A percentile compares a stretch with the other conserved stretches of the same genome.
phyloP scores from a whole-genome alignment of 2,113 vertebrate genomes.

The Ornithorhynchus anatinus region DNA sequence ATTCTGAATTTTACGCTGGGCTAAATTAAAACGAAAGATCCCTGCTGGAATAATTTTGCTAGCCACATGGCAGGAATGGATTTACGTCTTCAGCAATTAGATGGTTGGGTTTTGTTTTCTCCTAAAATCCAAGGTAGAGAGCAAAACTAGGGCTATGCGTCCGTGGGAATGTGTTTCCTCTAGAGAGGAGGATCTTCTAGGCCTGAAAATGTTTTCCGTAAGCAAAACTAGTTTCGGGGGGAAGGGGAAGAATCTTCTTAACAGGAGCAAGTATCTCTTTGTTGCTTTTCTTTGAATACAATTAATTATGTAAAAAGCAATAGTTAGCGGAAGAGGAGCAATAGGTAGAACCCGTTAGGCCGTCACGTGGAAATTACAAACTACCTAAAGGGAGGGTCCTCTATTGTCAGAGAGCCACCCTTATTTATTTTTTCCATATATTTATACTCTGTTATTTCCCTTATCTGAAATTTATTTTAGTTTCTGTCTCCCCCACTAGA shows the following conservation, averaged over 20 bases:
- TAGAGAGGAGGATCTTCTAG: conserved; percentile 71
- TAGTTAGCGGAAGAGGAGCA: conserved; percentile 92
- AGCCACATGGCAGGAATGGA: conserved; percentile 65
- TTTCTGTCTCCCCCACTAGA: too few species aligned
- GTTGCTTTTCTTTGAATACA: conserved; percentile 85
- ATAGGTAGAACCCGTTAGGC: conserved; percentile 92
- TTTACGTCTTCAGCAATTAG: conserved; percentile 65
- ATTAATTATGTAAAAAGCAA: conserved; percentile 94
- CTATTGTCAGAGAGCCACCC: conserved; percentile 81
- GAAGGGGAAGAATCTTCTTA: conserved; percentile 72
- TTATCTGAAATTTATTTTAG: too few species aligned
- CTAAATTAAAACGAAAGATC: conserved; percentile 83
- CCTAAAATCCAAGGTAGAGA: conserved; percentile 63
- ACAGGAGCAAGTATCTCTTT: conserved; percentile 80
- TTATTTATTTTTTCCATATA: too few species aligned
- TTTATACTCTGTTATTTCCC: too few species aligned
- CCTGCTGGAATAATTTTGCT: conserved; percentile 67
- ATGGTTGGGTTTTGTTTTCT: conserved; percentile 53
- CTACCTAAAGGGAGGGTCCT: conserved; percentile 93
- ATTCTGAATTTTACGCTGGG: conserved; percentile 81
- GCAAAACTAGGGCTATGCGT: conserved; percentile 71
- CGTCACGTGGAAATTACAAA: conserved; percentile 88
- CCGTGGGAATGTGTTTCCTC: conserved; percentile 81
- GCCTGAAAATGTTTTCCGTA: conserved; percentile 77
- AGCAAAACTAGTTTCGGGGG: conserved; percentile 70